Evolutionary conservation across 2,797 vertebrate species (phyloP).

Genomic region (Rhinichthys osculus): DNA sequence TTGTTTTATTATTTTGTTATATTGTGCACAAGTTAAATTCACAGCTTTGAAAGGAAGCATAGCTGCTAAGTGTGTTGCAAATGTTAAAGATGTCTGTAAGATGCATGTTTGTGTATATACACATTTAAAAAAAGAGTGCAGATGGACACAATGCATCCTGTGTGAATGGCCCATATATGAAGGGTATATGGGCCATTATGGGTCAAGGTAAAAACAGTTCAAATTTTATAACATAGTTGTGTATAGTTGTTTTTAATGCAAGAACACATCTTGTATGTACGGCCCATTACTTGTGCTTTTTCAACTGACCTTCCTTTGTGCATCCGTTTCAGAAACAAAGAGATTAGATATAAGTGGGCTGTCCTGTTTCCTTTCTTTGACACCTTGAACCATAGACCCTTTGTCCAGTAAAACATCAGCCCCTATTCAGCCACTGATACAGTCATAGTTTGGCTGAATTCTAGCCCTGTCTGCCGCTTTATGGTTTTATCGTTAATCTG

Average conservation of each 20-base stretch:
- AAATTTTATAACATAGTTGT: too few species aligned
- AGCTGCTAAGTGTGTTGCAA: not conserved
- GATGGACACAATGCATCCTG: not conserved
- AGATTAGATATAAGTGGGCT: not conserved
- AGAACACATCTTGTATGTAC: not conserved
- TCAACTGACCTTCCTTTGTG: constrained; percentile 15
- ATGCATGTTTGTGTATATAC: not conserved
- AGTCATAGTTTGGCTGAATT: constrained; percentile 24
- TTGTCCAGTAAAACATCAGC: constrained; percentile 43
- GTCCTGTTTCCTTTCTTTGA: constrained; percentile 26
- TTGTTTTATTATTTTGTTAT: not conserved
- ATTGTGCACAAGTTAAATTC: not conserved
- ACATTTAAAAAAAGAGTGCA: not conserved
- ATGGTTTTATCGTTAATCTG: constrained; percentile 48
- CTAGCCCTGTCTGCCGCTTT: constrained; percentile 18
- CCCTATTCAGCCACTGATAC: constrained; percentile 29
- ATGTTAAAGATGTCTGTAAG: not conserved
- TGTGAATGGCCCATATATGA: not conserved
- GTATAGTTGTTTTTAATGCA: not conserved
- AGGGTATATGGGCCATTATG: too few species aligned
- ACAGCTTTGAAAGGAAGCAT: not conserved
- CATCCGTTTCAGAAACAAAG: constrained; percentile 33
- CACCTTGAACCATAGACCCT: constrained; percentile 25
- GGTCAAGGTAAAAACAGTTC: too few species aligned
- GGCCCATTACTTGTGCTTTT: not conserved